Conservation (phyloP, 2,888 invertebrate genomes). For the Andrena chrysosceles region DNA sequence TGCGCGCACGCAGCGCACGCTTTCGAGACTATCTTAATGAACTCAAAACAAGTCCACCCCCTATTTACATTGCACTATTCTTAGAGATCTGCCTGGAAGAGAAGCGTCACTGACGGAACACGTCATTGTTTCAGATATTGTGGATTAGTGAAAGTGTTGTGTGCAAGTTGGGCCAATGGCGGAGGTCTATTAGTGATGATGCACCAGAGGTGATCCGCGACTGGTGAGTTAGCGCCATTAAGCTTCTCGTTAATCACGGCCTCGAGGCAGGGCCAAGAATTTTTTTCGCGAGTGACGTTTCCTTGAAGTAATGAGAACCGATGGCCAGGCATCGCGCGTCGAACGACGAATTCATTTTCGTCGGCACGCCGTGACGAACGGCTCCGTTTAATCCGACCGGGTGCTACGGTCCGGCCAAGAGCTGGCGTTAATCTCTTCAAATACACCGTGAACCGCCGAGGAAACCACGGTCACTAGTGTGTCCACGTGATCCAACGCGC, state of each 20-base stretch:
- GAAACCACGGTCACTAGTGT: conserved; percentile 22
- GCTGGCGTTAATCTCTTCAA: conserved; percentile 64
- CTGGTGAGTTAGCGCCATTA: conserved; percentile 25
- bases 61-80: too few species aligned
- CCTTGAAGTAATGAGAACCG: conserved; percentile 35
- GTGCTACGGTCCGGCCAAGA: neutral
- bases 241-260: conserved; percentile 29
- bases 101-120: neutral
- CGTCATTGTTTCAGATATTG: neutral
- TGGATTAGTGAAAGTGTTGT: neutral
- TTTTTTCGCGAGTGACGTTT: conserved; percentile 19
- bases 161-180: neutral
- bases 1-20: conserved; percentile 12
- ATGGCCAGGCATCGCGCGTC: conserved; percentile 38
- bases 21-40: conserved; percentile 43
- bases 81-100: too few species aligned
- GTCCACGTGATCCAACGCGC: conserved; percentile 32
- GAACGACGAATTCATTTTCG: conserved; percentile 67
- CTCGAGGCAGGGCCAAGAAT: neutral
- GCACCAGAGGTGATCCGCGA: neutral
- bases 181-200: neutral
- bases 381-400: conserved; percentile 29
- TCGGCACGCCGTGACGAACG: conserved; percentile 53
- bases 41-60: conserved; percentile 27
- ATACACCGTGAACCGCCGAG: conserved; percentile 49